Base-by-base conservation (phyloP, 1,140 invertebrate genomes). In the Psilanteris sp. region DNA sequence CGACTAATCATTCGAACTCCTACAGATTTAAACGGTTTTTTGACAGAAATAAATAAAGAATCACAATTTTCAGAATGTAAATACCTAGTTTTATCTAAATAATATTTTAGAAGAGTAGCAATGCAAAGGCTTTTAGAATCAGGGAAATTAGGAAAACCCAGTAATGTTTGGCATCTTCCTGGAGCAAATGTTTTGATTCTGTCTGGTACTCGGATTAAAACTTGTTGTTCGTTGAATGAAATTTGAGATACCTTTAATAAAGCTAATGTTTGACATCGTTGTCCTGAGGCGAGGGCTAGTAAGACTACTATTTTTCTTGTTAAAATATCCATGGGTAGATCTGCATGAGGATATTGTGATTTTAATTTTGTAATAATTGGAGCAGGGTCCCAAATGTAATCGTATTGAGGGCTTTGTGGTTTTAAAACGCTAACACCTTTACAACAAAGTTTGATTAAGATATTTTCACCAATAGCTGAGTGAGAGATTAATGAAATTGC, bases 381-480 rank as follows among this genome's bases (percentile, higher is more conserved):
- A 0, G 8, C 39, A 6, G 39, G 39, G 15, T 43, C 39, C 39
- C 39, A 43, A 2, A 43, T n/a, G n/a, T 43, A 9, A 26, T 43
- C 39, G 8, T 46, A 50, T 18, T 5, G 8, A 0, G 29, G 5
- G 1, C n/a, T n/a, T n/a, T n/a, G n/a, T n/a, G 44, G 29, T 50
- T 50, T 50, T 16, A 11, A 0, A n/a, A 8, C 6, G 0, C 29
- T 8, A 3, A 11, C 27, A 6, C 29, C 44, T 13, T 50, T 50
- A 22, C 29, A 34, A 32, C 32, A 34, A 1, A 27, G 14, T 7
- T 11, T 34, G 9, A 79, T 26, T 9, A 67, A 10, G 1, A 41
- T 7, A 10, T 79, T 11, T 1, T 72, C 37, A 4, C 44, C 44
- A 20, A 50, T 50, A 4, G 14, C 16, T 10, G 32, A 5, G 4